Conservation (phyloP, 2,797 vertebrate species). For the Mormyrus hasselquistii region DNA sequence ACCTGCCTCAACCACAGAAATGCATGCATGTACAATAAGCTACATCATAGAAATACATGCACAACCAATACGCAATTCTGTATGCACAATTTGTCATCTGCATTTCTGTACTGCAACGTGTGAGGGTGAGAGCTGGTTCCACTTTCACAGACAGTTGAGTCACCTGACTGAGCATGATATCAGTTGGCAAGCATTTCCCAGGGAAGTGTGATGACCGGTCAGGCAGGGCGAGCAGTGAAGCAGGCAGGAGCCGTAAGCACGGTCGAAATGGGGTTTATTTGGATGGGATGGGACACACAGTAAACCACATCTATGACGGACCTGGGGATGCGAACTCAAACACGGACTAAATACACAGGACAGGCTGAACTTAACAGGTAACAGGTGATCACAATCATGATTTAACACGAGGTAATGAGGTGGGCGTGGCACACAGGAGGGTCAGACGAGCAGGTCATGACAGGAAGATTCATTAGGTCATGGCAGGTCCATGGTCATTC, state of each 20-base stretch:
- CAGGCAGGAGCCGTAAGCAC: too few relatives aligned
- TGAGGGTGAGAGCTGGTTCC: background rate
- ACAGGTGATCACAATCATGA: too few relatives aligned
- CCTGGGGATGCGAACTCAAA: too few relatives aligned
- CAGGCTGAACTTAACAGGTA: too few relatives aligned
- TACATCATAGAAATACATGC: background rate
- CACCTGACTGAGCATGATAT: slow-evolving; percentile 4
- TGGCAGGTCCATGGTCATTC: background rate
- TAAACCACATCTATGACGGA: too few relatives aligned
- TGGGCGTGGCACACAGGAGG: too few relatives aligned
- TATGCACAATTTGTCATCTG: background rate
- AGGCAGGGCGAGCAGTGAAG: too few relatives aligned
- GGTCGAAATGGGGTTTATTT: too few relatives aligned
- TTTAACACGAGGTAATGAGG: too few relatives aligned
- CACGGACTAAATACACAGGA: too few relatives aligned
- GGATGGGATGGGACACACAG: too few relatives aligned
- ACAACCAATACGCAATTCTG: background rate
- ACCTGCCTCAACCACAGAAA: background rate
- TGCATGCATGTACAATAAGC: background rate
- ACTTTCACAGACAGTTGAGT: background rate
- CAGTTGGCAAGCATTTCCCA: background rate
- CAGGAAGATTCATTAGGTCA: slow-evolving; percentile 15
- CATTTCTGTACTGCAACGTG: background rate
- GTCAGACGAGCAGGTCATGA: too few relatives aligned
- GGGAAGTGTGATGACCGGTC: background rate